Evolutionary conservation across 2,113 vertebrate species (phyloP).

Genomic region (Mustela nigripes): DNA sequence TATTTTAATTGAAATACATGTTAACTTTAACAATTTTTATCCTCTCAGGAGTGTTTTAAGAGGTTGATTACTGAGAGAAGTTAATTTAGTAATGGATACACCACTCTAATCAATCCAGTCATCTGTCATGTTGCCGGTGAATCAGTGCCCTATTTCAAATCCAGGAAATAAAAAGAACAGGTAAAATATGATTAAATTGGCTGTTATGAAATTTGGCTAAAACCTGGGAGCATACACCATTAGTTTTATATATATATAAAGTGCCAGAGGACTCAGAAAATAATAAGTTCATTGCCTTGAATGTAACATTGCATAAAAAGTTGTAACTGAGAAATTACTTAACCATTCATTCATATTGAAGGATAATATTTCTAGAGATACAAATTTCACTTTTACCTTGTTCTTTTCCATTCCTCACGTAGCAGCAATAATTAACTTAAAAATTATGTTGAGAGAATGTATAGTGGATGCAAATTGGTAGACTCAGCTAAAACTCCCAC

Average conservation of each 20-base stretch:
- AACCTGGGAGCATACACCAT: background rate
- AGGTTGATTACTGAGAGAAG: background rate
- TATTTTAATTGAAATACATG: background rate
- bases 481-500: background rate
- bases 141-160: background rate
- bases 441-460: background rate
- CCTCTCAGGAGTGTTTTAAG: background rate
- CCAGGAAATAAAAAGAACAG: slow-evolving; percentile 56
- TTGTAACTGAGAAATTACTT: background rate
- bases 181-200: slow-evolving; percentile 62
- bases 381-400: background rate
- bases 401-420: background rate
- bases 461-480: background rate
- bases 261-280: background rate
- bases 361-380: background rate
- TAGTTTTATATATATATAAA: background rate
- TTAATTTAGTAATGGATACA: slow-evolving; percentile 34
- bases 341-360: background rate
- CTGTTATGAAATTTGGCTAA: slow-evolving; percentile 55
- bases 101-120: background rate
- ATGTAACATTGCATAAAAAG: background rate
- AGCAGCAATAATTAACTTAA: background rate
- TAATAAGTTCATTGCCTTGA: background rate
- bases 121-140: background rate
- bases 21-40: slow-evolving; percentile 2